These are phyloP conservation scores for Drosophila arizonae DNA, from an alignment of 1,140 invertebrate genomes.

Conservation along the genomic window DNA sequence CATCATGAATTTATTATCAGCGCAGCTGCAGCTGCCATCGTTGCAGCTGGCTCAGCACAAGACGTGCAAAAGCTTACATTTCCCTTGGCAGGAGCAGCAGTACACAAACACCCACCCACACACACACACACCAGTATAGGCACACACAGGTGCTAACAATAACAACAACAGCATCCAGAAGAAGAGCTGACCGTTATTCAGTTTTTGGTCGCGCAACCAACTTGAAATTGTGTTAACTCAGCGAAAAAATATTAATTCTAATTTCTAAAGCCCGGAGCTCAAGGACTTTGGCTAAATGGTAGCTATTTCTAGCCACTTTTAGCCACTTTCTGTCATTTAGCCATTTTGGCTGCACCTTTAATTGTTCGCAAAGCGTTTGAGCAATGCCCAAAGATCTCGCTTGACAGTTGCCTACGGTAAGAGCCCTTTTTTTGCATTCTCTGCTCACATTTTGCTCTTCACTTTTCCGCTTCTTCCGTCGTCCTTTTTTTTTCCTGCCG, in stretches of 20 bases:
- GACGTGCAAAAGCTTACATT: constrained; percentile 54
- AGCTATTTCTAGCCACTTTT: constrained; percentile 11
- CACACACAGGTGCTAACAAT: constrained; percentile 40
- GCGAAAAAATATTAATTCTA: constrained; percentile 78
- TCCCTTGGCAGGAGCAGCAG: constrained; percentile 27
- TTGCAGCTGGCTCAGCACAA: constrained; percentile 75
- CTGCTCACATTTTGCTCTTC: constrained; percentile 11
- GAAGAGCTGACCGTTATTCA: constrained; percentile 55
- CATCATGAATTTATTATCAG: constrained; percentile 81
- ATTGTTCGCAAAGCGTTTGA: constrained; percentile 53
- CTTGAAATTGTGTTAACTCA: constrained; percentile 77
- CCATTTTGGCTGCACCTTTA: constrained; percentile 62
- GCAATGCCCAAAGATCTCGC: constrained; percentile 36
- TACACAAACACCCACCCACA: constrained; percentile 28
- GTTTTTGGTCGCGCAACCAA: constrained; percentile 63
- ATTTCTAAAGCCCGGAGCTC: constrained; percentile 56
- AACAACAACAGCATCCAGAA: constrained; percentile 21
- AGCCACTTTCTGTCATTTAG: constrained; percentile 34
- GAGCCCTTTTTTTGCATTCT: constrained; percentile 12
- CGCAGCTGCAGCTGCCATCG: constrained; percentile 72
- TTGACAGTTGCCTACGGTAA: constrained; percentile 23
- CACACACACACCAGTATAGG: constrained; percentile 24
- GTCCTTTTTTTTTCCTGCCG: constrained; percentile 9
- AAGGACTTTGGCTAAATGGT: constrained; percentile 43
- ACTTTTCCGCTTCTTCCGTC: background rate